Evolutionary conservation across 2,888 invertebrate genomes (phyloP), one percentile per base, ranked within the genome.

Genomic region (Gymnosoma rotundatum): DNA sequence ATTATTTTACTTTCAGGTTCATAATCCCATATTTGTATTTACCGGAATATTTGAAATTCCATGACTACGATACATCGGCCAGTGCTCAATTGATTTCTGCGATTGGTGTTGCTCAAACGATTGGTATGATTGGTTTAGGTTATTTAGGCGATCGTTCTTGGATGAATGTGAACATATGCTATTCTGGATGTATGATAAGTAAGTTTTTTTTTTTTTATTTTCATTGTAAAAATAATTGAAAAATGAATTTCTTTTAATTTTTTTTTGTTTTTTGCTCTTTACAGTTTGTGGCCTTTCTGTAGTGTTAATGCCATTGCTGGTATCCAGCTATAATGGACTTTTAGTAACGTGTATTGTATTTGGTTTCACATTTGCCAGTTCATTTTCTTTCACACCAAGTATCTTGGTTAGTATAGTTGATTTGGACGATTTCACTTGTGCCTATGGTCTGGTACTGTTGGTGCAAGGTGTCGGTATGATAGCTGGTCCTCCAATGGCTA

Each of bases 1-100:
- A 25, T 16, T 20, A 21, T 54, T 32, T 64, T 64, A 5, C 2
- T 63, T 64, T 9, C 78, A 98, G 98, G 96, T 97, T 97, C 92
- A 98, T 99, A 89, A 97, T 98, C 79, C 98, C 98, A 16, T 99
- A 99, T 93, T 97, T 98, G 91, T 98, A 98, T 92, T 93, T 98
- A 85, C 96, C 96, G 74, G 98, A 98, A 89, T 95, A 96, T 91
- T 95, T 97, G 93, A 94, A 94, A 48, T 94, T 94, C 12, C 93
- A 94, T 84, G 95, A 95, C 0, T 96, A 96, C 88, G 93, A 93
- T 2, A 95, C 96, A 87, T 94, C 95, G 52, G 95, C 95, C 67
- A 95, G 96, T 6, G 97, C 98, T 7, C 94, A 94, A 83, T 94
- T 98, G 87, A 94, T 98, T 86, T 96, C 98, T 70, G 94, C 96